Evolutionary conservation across 1,140 invertebrate genomes (phyloP), one percentile per base, ranked within the genome.

Genomic region (Drosophila nasuta): DNA sequence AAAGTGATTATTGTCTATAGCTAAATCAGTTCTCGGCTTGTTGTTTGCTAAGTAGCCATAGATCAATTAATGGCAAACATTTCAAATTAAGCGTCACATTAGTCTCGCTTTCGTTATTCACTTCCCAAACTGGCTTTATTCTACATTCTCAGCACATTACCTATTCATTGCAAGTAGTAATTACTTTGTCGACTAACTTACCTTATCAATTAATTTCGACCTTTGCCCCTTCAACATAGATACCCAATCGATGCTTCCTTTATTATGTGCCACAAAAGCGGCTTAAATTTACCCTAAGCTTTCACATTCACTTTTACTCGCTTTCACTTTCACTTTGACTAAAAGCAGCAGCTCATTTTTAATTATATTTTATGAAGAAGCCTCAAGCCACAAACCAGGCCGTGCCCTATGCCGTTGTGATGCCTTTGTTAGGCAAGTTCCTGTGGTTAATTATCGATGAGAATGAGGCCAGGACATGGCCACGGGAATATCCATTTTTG

Each of bases 401-500:
- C 30, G 28, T 38, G 8, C 1, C 10, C 11, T 1, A 43, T 35
- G 0, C 15, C 38, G 46, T 25, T 5, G 3, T 30, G 56, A 13
- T 25, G 51, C 77, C 75, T 69, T 83, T 87, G 85, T 82, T 69
- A 71, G 85, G 46, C 68, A 80, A 87, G 79, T 87, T 81, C 66
- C 79, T 88, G 85, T 71, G 83, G 83, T 83, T 89, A 89, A 87
- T 87, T 87, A 87, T 88, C 85, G 80, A 87, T 87, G 81, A 88
- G 75, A 59, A 71, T 48, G 63, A 49, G 46, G 51, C 33, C 11
- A 30, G 46, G 46, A 51, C 66, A 54, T 33, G 65, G 49, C 71
- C 71, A 64, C 48, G 57, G 48, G 43, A 57, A 73, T 69, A 62
- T 57, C 63, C 54, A 64, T 58, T 58, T 33, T 70, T 45, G 65